Evolutionary conservation across 1,140 invertebrate genomes (phyloP).

Genomic region (Whitmania pigra): DNA sequence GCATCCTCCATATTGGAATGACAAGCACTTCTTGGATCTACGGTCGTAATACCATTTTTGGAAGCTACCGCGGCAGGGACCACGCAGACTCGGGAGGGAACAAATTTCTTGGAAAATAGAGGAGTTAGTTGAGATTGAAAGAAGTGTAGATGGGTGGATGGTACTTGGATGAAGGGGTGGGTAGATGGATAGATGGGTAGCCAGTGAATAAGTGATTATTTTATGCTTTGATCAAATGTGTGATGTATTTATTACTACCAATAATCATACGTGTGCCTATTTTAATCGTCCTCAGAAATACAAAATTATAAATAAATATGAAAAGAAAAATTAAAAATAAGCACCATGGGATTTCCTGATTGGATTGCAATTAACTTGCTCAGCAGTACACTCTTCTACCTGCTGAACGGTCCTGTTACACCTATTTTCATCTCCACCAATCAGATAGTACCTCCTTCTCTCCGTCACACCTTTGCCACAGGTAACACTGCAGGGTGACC

Average conservation of each 20-base stretch:
- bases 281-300: too few relatives aligned
- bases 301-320: background rate
- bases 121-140: background rate
- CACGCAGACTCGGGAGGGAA: constrained; percentile 55
- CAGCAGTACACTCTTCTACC: constrained; percentile 33
- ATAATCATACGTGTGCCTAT: too few relatives aligned
- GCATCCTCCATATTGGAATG: constrained; percentile 77
- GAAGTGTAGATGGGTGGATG: background rate
- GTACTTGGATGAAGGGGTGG: too few relatives aligned
- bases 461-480: constrained; percentile 46
- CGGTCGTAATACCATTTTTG: constrained; percentile 69
- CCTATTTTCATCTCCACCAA: constrained; percentile 26
- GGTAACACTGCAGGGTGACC: constrained; percentile 52
- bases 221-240: too few relatives aligned
- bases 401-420: constrained; percentile 34
- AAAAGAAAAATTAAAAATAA: background rate
- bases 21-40: constrained; percentile 57
- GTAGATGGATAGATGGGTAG: too few relatives aligned
- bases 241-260: too few relatives aligned
- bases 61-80: constrained; percentile 69
- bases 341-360: background rate
- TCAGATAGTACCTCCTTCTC: constrained; percentile 33
- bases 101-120: constrained; percentile 51
- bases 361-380: constrained; percentile 31
- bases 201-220: too few relatives aligned